Evolutionary conservation across 2,113 vertebrate genomes (phyloP), one percentile per base, ranked within the genome.

Genomic region (Vombatus ursinus): DNA sequence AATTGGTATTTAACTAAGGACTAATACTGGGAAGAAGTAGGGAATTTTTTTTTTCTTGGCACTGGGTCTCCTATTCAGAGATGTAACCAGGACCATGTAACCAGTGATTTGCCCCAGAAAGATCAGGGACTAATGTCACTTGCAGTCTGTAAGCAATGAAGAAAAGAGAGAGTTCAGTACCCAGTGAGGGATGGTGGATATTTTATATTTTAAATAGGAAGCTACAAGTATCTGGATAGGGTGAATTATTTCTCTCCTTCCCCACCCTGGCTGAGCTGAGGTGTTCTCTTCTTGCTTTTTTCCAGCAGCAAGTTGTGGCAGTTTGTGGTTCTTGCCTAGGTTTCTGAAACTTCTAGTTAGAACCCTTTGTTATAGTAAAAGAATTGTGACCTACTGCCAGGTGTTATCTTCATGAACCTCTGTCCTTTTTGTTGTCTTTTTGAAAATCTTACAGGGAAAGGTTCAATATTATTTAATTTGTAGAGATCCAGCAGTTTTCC

Each of bases 1-100:
- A 96, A 97, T 51, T 53, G 48, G 31, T 95, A 96, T 95, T 94
- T 96, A 91, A 47, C 8, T 19, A 94, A 96, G 96, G 91, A 95
- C 90, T 89, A 49, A 96, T 95, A 94, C 24, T 23, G 52, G 31
- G 9, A 54, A 97, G 48, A 94, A 92, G 52, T 49, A 96, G 50
- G 44, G n/a, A n/a, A 95, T 91, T 92, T 97, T 97, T 96, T 49
- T 92, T 93, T 48, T 23, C 44, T 48, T 48, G 0, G 19, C 24
- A 25, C 24, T 26, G 7, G 7, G 24, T 54, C 53, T 48, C 3
- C 24, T 90, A 90, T 90, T 90, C 47, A 90, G n/a, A 48, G 47
- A 90, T 48, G 6, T 11, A 31, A 61, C 3, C 57, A 61, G 54
- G 25, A 2, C 1, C 26, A 57, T 1, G 23, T 53, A 53, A 24